Base-by-base conservation (phyloP, 2,888 invertebrate species). In the Hydroisotoma schaefferi region DNA sequence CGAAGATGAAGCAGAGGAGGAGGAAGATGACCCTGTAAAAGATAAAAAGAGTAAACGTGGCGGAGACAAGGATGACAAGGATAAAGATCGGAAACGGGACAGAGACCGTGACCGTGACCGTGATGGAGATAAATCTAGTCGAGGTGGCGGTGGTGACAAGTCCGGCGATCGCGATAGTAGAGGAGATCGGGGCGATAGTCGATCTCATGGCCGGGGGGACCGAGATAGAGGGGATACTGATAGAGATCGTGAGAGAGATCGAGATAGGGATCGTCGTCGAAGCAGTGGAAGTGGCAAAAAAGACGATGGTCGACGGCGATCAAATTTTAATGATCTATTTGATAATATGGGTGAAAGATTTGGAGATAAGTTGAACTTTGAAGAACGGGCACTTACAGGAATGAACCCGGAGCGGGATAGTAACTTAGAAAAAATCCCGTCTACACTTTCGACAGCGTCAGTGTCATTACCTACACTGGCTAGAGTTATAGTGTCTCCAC, bases 21-120 rank as follows among this genome's bases (percentile, higher is more conserved):
- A 54, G 15, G 27, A 54, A 40, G 33, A 33, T 2, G 37, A 52
- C 23, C 22, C 18, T n/a, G 25, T n/a, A 15, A 52, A 29, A 52
- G 33, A 27, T 27, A 10, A 52, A 23, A 62, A 60, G 44, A 59
- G 62, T 33, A 55, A 55, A 55, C 28, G 44, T n/a, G 55, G 57
- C 10, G 44, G 48, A 10, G 63, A 64, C 38, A 58, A 59, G 23
- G 53, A 61, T 26, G 54, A 54, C 22, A 65, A 61, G 22, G 63
- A 56, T n/a, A 59, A 62, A 33, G 53, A 48, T 27, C 46, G 37
- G 10, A 55, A 64, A 22, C 38, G 15, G 20, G 38, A 12, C 20
- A 28, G 15, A 23, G 25, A 20, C n/a, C 20, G 27, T 15, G n/a
- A 28, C 15, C 22, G 52, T 25, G 55, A 52, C 33, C 51, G 58